Evolutionary conservation across 1,140 invertebrate species (phyloP).

Genomic region (Heterodera schachtii): DNA sequence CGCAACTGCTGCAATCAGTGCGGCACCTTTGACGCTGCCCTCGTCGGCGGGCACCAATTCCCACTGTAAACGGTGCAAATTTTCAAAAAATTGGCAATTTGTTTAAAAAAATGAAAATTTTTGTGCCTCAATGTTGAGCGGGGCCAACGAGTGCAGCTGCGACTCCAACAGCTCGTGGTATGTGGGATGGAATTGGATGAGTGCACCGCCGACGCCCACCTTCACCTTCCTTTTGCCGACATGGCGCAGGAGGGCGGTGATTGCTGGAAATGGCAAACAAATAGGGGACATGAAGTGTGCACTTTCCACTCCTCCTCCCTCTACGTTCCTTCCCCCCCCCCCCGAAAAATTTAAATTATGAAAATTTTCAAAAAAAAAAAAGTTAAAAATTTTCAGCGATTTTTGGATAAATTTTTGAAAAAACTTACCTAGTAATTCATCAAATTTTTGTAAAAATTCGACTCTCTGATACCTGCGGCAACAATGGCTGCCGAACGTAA

Average conservation of each 20-base stretch:
- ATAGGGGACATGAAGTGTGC: not conserved
- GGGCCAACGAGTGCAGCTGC: slow-evolving; percentile 57
- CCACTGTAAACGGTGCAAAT: slow-evolving; percentile 54
- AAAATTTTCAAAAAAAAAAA: too few species aligned
- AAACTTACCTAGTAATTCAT: too few species aligned
- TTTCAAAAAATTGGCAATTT: not conserved
- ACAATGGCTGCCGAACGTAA: slow-evolving; percentile 60
- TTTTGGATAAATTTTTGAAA: too few species aligned
- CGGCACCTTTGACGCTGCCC: slow-evolving; percentile 60
- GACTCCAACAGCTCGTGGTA: slow-evolving; percentile 60
- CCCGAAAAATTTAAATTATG: too few species aligned
- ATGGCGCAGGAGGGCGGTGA: slow-evolving; percentile 61
- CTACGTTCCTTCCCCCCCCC: too few species aligned
- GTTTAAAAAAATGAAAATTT: too few species aligned
- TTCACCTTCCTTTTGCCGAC: slow-evolving; percentile 53
- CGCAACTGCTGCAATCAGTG: slow-evolving; percentile 61
- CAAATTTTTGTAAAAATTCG: not conserved
- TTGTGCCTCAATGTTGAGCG: slow-evolving; percentile 51
- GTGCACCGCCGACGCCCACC: slow-evolving; percentile 63
- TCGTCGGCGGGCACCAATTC: slow-evolving; percentile 64
- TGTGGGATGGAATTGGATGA: slow-evolving; percentile 64
- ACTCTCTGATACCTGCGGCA: slow-evolving; percentile 54
- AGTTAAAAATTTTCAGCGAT: too few species aligned
- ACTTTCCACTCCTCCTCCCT: too few species aligned
- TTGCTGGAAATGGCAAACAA: slow-evolving; percentile 50